Base-by-base conservation (phyloP, 2,113 vertebrate species). In the Hystrix brachyura region DNA sequence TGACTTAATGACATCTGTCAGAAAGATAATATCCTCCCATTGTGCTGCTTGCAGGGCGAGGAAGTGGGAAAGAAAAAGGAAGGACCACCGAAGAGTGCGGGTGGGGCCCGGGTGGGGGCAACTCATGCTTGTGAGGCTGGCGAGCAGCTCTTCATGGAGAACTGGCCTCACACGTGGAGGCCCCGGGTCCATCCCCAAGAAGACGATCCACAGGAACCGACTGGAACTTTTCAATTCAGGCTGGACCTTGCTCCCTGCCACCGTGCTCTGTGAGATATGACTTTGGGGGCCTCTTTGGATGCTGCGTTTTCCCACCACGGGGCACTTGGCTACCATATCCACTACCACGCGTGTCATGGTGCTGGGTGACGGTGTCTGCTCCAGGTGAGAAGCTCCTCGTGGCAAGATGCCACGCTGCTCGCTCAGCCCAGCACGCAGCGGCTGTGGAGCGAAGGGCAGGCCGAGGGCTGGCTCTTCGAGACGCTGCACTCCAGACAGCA, bases 11-110 rank as follows among this genome's bases (percentile, higher is more conserved):
- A 62, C 11, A 27, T 91, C 48, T 80, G 38, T 90, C 78, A 81
- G 79, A 96, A 97, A 92, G 64, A 88, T 59, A 83, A 62, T 90
- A 94, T 88, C 83, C 85, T 95, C 83, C 81, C 9, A 60, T 57
- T 62, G 90, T 78, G 34, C 46, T 76, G 83, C 82, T 60, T 69
- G 29, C 64, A 14, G 76, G 64, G 71, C 71, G 23, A 97, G 85
- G 83, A 94, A 84, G 59, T 94, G 12, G 62, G 25, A 89, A 96
- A 90, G 69, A 29, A 92, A 95, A 78, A 93, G 64, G 81, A 81
- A 90, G 25, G 51, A 48, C 38, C 55, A 93, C 4, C 74, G 38
- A 57, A 38, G 67, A 82, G 51, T 60, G 43, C 53, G 57, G 29
- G 27, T 48, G 8, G 87, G 86, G 48, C 38, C 46, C 72, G 71